These are phyloP conservation scores for Xiphophorus maculatus DNA, from an alignment of 2,113 vertebrate genomes.

Conservation along the genomic window DNA sequence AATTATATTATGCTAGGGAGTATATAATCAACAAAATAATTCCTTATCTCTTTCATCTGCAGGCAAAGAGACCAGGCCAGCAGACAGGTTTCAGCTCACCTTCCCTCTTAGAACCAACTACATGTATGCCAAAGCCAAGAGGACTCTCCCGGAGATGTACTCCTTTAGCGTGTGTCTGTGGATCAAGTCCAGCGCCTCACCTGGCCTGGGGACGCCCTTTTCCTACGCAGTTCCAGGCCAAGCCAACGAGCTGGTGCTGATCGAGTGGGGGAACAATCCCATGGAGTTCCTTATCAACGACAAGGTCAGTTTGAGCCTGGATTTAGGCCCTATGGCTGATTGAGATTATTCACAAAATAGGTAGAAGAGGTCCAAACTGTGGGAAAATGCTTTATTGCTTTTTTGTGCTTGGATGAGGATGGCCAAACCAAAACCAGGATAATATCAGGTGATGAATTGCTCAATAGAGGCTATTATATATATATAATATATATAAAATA, in stretches of 20 bases:
- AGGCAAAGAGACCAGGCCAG: constrained; percentile 87
- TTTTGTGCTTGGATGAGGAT: not conserved
- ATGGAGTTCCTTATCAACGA: constrained; percentile 98
- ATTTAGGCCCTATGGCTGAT: not conserved
- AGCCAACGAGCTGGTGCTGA: constrained; percentile 95
- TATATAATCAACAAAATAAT: not conserved
- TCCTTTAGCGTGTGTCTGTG: constrained; percentile 96
- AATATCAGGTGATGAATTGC: constrained; percentile 16
- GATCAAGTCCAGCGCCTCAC: constrained; percentile 94
- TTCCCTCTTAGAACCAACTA: constrained; percentile 97
- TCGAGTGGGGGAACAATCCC: constrained; percentile 96
- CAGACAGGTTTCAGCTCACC: constrained; percentile 93
- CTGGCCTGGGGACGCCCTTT: constrained; percentile 93
- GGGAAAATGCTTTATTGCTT: not conserved
- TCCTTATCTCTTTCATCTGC: constrained; percentile 1
- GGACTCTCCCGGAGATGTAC: constrained; percentile 96
- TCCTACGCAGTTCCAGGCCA: constrained; percentile 94
- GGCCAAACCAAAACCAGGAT: constrained; percentile 14
- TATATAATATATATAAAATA: not conserved
- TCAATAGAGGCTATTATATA: constrained; percentile 8
- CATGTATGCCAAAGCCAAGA: constrained; percentile 97
- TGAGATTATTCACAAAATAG: not conserved
- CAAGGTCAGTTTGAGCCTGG: constrained; percentile 81
- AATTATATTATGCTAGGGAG: not conserved
- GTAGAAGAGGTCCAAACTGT: not conserved